Evolutionary conservation across 2,888 invertebrate species (phyloP), one percentile per base, ranked within the genome.

Genomic region (Agrotis clavis): DNA sequence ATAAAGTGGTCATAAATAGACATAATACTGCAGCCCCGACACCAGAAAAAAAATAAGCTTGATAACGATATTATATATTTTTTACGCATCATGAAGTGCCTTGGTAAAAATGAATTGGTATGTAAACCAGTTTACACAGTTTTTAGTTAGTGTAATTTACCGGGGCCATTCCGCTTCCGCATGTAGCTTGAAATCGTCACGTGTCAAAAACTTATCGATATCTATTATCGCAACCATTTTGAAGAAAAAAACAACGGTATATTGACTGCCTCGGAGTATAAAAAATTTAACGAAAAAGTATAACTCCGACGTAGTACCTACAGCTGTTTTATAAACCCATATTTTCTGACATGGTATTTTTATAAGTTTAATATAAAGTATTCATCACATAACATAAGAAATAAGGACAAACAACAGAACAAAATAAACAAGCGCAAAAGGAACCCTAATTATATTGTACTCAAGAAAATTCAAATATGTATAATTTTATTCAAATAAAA

Each of bases 1-100:
- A 50, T 50, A n/a, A n/a, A 50, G 30, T 57, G 56, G 35, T 57
- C 56, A 57, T 30, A 57, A 57, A 57, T 57, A 57, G 56, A 25
- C 56, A 57, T 57, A 57, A 57, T 30, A 30, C 30, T 4, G 51
- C 51, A 56, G 25, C 25, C 30, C 25, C 25, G 56, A 56, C 25
- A 56, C 48, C 48, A 48, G 48, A 48, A 48, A 48, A 48, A 48
- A 16, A 48, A 18, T 16, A 18, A 6, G 18, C 48, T 48, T 48
- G 18, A 48, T 48, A 48, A 48, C 18, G 18, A 48, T 48, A 48
- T 50, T n/a, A 50, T 50, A 50, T 50, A 50, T 50, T 50, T 50
- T 50, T 50, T 50, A 9, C n/a, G 50, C 50, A 50, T 50, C 3
- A 50, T 50, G 50, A 50, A 50, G 50, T 50, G 50, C 50, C 50